These are phyloP conservation scores for Trinorchestia longiramus DNA, from an alignment of 1,140 invertebrate species.

Conservation along the genomic window DNA sequence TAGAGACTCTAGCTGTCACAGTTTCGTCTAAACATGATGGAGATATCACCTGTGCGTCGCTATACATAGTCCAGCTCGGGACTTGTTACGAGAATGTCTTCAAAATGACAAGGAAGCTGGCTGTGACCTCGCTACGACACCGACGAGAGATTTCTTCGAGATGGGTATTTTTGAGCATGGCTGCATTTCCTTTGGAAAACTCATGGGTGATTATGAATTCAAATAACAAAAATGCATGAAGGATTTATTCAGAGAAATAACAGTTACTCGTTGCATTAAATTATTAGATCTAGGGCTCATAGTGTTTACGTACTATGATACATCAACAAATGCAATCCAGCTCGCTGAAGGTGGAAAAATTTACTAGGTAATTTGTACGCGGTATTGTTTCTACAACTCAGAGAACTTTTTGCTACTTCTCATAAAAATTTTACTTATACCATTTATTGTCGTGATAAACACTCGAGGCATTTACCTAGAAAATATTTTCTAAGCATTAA, in stretches of 20 bases:
- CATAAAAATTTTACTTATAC: too few species aligned
- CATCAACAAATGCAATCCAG: too few species aligned
- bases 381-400: too few species aligned
- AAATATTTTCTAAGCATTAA: too few species aligned
- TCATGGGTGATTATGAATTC: background rate
- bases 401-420: too few species aligned
- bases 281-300: too few species aligned
- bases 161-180: background rate
- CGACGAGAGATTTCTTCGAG: background rate
- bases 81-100: background rate
- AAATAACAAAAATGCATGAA: background rate
- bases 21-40: slow-evolving; percentile 20
- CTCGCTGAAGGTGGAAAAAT: too few species aligned
- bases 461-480: too few species aligned
- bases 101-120: background rate
- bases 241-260: background rate
- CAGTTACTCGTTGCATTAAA: background rate
- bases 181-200: background rate
- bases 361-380: too few species aligned
- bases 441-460: too few species aligned
- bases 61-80: background rate
- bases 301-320: too few species aligned
- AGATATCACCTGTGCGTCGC: slow-evolving; percentile 23
- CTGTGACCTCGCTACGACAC: background rate
- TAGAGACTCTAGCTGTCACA: slow-evolving; percentile 32